phyloP scores from a whole-genome alignment of 1,140 invertebrate genomes.

The Cecropterus lyciades region DNA sequence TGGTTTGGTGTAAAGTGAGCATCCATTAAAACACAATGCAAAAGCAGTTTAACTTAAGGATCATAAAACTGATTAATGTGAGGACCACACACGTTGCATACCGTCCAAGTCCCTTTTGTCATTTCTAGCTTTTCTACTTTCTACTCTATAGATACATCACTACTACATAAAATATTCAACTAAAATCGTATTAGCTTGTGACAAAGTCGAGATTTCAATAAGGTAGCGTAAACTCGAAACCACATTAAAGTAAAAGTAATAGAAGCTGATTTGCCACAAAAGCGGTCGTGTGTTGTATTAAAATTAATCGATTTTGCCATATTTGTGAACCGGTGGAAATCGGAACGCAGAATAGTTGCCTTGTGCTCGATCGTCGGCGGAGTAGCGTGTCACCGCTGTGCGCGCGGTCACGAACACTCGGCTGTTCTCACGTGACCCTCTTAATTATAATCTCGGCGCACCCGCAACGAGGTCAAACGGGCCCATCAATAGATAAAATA shows the following conservation, averaged over 20 bases:
- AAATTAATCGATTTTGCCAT: conserved; percentile 35
- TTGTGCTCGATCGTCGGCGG: conserved; percentile 67
- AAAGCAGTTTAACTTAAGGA: neutral
- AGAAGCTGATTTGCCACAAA: conserved; percentile 13
- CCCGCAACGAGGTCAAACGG: conserved; percentile 59
- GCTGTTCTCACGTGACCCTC: conserved; percentile 71
- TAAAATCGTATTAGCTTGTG: too few species aligned
- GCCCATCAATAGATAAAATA: conserved; percentile 41
- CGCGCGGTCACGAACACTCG: conserved; percentile 67
- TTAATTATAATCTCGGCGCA: conserved; percentile 70
- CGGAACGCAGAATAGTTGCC: conserved; percentile 57
- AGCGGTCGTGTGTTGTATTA: conserved; percentile 3
- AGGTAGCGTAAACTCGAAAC: neutral
- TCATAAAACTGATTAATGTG: neutral
- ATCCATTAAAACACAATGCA: neutral
- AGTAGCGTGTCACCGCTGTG: conserved; percentile 67
- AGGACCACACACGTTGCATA: neutral
- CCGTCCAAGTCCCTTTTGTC: neutral
- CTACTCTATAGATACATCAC: too few species aligned
- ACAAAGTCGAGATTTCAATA: neutral
- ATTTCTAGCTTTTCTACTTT: too few species aligned
- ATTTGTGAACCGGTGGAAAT: conserved; percentile 49
- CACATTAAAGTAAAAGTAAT: conserved; percentile 12
- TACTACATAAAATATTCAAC: too few species aligned
- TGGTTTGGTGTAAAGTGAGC: neutral